A percentile compares a stretch with the other conserved stretches of the same genome.
Evolutionary conservation across 2,888 invertebrate species (phyloP).

Genomic region (Esperia sulphurella): DNA sequence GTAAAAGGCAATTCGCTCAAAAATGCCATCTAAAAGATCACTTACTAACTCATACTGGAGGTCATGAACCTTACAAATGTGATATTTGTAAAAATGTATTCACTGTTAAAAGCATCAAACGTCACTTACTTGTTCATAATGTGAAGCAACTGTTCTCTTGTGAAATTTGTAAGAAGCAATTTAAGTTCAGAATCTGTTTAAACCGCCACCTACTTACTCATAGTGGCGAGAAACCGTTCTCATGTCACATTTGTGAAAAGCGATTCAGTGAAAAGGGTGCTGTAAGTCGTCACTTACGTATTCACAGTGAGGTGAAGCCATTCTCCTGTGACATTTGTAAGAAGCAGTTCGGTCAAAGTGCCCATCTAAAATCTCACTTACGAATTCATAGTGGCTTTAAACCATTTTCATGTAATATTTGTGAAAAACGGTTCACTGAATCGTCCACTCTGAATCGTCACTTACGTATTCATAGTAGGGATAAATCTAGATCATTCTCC

Average conservation of each 20-base stretch:
- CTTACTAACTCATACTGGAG: not conserved
- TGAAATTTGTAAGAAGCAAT: not conserved
- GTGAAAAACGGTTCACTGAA: not conserved
- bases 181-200: not conserved
- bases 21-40: not conserved
- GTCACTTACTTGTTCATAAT: not conserved
- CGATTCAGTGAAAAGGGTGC: not conserved
- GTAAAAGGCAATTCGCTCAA: not conserved
- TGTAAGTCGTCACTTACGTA: not conserved
- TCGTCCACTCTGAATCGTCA: not conserved
- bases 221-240: not conserved
- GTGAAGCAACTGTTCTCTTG: not conserved
- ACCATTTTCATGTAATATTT: not conserved
- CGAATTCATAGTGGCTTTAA: not conserved
- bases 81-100: not conserved
- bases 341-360: not conserved
- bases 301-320: not conserved
- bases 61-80: not conserved
- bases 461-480: not conserved
- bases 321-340: not conserved
- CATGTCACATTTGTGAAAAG: not conserved
- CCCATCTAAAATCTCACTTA: not conserved
- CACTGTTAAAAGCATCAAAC: not conserved
- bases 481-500: not conserved
- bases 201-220: not conserved